Evolutionary conservation across 2,113 vertebrate species (phyloP), one percentile per base, ranked within the genome.

Genomic region (Pterophyllum scalare): DNA sequence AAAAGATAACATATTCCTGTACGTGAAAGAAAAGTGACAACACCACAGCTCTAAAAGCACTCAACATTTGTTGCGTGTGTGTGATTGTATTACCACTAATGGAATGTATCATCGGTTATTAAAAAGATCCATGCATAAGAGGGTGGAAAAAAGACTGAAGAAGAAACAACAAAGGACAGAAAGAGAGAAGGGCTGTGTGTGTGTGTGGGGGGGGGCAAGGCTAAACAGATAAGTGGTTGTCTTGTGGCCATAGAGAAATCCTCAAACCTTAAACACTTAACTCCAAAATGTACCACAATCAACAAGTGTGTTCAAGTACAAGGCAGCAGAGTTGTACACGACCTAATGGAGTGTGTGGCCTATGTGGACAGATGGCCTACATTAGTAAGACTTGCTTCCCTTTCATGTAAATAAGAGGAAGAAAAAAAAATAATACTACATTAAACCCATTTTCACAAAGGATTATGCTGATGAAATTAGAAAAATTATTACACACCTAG

Each of bases 61-160:
- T 91, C 86, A 88, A 46, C 78, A 17, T 60, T 33, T 58, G 24
- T 61, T 75, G 56, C 6, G 26, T 77, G 77, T 61, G 80, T 65
- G 43, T 77, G 90, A 87, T 64, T 90, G 74, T 82, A 89, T 91
- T 88, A 90, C 67, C 67, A 64, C 85, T 90, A 93, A 91, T 93
- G 85, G 87, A 89, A 93, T 85, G 83, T 81, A 89, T 86, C 91
- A 78, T 75, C 60, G 38, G 31, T 80, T 59, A 61, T 79, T 75
- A 77, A 82, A 88, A 87, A 8, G 7, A 81, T 77, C 75, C 61
- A 31, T 24, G 72, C 59, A 86, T 70, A 59, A 77, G 56, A 83
- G 77, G 81, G 78, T 64, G 54, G 65, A 62, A 40, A 24, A 40
- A 13, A 26, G 17, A n/a, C 12, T 38, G 22, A 26, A 54, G 58